Evolutionary conservation across 2,888 invertebrate genomes (phyloP).

Genomic region (Lithophane socia): DNA sequence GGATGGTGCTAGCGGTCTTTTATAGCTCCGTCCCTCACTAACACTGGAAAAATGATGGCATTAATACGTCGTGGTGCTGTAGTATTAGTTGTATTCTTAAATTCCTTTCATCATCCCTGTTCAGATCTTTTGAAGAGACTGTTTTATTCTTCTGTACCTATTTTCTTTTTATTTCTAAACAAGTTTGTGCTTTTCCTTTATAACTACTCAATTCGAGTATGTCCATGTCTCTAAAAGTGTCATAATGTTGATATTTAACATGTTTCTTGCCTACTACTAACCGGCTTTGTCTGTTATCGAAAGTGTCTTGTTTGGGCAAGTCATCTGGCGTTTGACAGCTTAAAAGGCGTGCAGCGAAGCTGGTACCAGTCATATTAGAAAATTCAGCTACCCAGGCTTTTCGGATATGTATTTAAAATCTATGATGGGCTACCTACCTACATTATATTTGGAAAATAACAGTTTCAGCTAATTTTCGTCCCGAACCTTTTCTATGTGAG

Average conservation of each 20-base stretch:
- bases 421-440: too few species aligned
- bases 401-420: slow-evolving; percentile 1
- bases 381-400: slow-evolving; percentile 20
- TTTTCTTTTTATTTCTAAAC: neutral
- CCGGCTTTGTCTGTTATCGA: slow-evolving; percentile 8
- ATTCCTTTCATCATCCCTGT: too few species aligned
- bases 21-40: too few species aligned
- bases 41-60: too few species aligned
- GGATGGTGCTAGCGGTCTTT: too few species aligned
- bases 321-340: slow-evolving; percentile 44
- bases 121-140: too few species aligned
- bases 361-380: neutral
- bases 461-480: too few species aligned
- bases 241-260: slow-evolving; percentile 11
- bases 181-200: neutral
- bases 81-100: too few species aligned
- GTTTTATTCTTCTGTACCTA: too few species aligned
- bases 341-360: slow-evolving; percentile 51
- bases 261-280: slow-evolving; percentile 5
- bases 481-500: too few species aligned
- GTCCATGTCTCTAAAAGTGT: neutral
- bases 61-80: too few species aligned
- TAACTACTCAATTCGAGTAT: neutral
- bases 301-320: slow-evolving; percentile 36
- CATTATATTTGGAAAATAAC: too few species aligned